Percentiles rank a stretch among this genome's conserved stretches.
phyloP scores from a whole-genome alignment of 1,140 invertebrate species.

The Spodoptera frugiperda region DNA sequence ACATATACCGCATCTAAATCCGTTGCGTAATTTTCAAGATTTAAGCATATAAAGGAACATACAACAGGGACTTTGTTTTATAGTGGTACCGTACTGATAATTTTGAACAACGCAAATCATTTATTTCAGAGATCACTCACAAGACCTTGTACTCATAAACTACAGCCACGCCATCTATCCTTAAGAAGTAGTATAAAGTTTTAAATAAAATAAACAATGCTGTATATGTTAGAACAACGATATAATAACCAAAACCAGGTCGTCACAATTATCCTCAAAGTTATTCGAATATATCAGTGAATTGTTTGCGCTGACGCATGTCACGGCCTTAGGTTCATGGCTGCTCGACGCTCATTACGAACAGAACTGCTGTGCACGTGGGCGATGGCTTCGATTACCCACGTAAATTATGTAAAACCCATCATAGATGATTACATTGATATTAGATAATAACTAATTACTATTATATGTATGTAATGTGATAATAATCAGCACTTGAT shows the following conservation, averaged over 20 bases:
- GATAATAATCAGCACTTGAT: constrained; percentile 49
- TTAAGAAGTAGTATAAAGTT: neutral
- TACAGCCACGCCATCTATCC: no score
- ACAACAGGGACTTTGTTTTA: no score
- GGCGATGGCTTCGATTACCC: constrained; percentile 54
- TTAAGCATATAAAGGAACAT: no score
- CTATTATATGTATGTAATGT: constrained; percentile 18
- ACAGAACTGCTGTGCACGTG: constrained; percentile 48
- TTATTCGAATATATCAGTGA: constrained; percentile 18
- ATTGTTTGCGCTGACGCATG: constrained; percentile 13
- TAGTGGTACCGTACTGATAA: no score
- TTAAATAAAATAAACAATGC: neutral
- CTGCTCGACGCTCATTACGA: constrained; percentile 49
- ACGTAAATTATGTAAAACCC: constrained; percentile 57
- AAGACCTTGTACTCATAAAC: no score
- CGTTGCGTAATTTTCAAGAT: no score
- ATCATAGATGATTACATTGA: constrained; percentile 41
- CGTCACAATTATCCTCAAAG: constrained; percentile 26
- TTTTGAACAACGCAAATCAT: no score
- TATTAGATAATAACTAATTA: constrained; percentile 32
- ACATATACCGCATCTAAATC: no score
- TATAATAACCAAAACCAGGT: constrained; percentile 42
- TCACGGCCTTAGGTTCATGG: constrained; percentile 58
- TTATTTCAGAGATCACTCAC: no score
- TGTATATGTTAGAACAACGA: constrained; percentile 16